These are phyloP conservation scores for Entomobrya proxima DNA, from an alignment of 2,888 invertebrate genomes.

Conservation along the genomic window DNA sequence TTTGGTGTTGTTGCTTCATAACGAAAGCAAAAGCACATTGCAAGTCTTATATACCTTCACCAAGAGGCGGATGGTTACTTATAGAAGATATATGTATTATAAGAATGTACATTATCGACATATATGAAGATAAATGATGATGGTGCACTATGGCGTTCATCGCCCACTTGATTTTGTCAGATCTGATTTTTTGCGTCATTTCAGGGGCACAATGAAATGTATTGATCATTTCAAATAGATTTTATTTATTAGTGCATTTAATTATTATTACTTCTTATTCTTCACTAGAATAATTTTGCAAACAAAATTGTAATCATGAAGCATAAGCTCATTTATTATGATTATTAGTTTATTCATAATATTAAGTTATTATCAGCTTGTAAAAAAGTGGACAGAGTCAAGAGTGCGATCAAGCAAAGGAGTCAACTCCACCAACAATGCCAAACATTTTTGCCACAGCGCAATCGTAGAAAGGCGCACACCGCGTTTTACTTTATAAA, in stretches of 20 bases:
- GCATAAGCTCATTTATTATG: not conserved
- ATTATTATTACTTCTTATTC: slow-evolving; percentile 3
- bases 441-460: not conserved
- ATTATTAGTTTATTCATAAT: slow-evolving; percentile 40
- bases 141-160: not conserved
- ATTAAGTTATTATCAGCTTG: not conserved
- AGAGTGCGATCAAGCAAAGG: not conserved
- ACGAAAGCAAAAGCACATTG: not conserved
- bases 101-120: not conserved
- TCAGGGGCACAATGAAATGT: not conserved
- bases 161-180: not conserved
- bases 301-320: slow-evolving; percentile 39
- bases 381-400: slow-evolving; percentile 23
- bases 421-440: not conserved
- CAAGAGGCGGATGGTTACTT: not conserved
- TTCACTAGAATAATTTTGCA: not conserved
- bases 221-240: not conserved
- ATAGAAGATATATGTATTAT: not conserved
- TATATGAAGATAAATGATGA: not conserved
- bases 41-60: not conserved
- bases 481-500: not conserved
- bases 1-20: slow-evolving; percentile 5
- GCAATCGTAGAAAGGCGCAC: not conserved
- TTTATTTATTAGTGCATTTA: not conserved
- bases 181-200: not conserved